Evolutionary conservation across 2,797 vertebrate genomes (phyloP).

Genomic region (Borostomias antarcticus): DNA sequence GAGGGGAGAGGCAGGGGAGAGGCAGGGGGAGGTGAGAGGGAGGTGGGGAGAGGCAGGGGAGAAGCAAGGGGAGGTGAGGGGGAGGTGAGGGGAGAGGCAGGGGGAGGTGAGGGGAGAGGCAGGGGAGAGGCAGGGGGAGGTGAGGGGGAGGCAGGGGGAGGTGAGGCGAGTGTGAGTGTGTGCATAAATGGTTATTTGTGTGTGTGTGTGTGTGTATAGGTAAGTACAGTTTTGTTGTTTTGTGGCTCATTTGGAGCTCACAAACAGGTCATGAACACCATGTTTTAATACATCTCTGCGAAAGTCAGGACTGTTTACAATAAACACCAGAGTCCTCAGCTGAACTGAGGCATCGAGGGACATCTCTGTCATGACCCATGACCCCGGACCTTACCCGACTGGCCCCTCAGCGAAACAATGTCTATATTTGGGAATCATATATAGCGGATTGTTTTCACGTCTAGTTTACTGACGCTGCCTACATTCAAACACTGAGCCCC

Average conservation of each 20-base stretch:
- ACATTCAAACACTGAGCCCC: constrained; percentile 13
- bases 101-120: constrained; percentile 62
- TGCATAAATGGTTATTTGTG: constrained; percentile 16
- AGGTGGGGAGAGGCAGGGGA: neutral
- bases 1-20: neutral
- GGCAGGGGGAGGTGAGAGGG: neutral
- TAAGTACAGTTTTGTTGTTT: neutral
- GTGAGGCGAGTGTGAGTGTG: constrained; percentile 7
- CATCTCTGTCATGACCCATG: constrained; percentile 5
- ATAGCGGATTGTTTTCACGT: constrained; percentile 12
- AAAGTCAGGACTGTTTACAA: constrained; percentile 10
- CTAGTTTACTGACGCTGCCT: constrained; percentile 1
- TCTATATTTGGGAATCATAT: neutral
- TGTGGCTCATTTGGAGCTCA: neutral
- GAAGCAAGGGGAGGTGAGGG: constrained; percentile 35
- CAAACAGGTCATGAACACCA: neutral
- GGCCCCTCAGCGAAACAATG: no score
- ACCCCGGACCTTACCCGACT: no score
- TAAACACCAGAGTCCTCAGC: constrained; percentile 3
- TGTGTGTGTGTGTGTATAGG: constrained; percentile 19
- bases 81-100: constrained; percentile 45
- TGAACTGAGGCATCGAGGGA: neutral
- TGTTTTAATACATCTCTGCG: neutral
- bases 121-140: neutral
- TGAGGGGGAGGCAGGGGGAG: neutral